These are phyloP conservation scores for Eptesicus fuscus DNA, from an alignment of 2,113 vertebrate genomes.

Conservation along the genomic window DNA sequence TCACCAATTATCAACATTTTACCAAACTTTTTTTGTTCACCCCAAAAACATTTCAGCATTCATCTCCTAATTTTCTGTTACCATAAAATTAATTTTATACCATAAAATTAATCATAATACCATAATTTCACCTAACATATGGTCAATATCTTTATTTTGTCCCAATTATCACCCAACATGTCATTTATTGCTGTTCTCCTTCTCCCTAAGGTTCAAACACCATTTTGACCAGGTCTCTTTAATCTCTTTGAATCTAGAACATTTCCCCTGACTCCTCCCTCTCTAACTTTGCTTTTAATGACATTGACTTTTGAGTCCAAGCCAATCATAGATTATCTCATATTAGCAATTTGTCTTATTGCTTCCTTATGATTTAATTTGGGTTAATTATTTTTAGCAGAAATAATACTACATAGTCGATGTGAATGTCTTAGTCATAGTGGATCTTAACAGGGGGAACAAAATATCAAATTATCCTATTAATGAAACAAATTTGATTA, in stretches of 20 bases:
- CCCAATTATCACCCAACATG: background rate
- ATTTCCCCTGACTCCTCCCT: background rate
- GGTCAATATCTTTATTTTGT: background rate
- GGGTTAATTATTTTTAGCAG: constrained; percentile 17
- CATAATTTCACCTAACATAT: background rate
- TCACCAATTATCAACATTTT: background rate
- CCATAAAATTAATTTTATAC: background rate
- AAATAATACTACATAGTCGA: background rate
- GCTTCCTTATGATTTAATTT: background rate
- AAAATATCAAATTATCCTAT: background rate
- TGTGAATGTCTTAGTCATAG: background rate
- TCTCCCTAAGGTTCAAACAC: background rate
- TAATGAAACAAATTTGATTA: constrained; percentile 19
- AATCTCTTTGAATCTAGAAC: background rate
- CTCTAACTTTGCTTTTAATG: background rate
- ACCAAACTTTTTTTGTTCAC: background rate
- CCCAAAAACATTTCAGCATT: background rate
- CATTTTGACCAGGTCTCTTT: background rate
- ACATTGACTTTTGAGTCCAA: background rate
- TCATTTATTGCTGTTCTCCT: background rate
- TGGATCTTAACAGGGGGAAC: background rate
- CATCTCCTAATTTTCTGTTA: background rate
- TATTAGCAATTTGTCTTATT: background rate
- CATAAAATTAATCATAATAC: background rate
- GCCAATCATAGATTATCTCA: background rate